Percentiles rank a stretch among this genome's conserved stretches.
phyloP scores from a whole-genome alignment of 2,888 invertebrate genomes.

The Resseliella maxima region DNA sequence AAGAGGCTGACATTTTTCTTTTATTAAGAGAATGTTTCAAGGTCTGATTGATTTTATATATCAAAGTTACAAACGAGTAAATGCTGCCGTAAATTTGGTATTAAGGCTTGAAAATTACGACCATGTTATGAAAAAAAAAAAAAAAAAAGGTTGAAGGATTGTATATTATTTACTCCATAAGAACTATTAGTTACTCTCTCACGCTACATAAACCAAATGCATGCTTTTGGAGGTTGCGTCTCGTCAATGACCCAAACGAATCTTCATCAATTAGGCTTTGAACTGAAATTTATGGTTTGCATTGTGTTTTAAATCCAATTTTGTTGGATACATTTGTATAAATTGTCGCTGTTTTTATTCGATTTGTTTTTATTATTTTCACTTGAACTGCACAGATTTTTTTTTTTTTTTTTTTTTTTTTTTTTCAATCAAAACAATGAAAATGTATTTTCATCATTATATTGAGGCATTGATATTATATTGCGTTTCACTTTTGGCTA shows the following conservation, averaged over 20 bases:
- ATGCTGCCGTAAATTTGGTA: background rate
- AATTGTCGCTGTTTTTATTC: background rate
- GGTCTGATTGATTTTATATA: conserved; percentile 28
- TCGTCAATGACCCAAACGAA: background rate
- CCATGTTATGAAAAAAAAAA: background rate
- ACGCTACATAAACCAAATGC: conserved; percentile 5
- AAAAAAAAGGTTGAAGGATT: background rate
- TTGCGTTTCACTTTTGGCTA: background rate
- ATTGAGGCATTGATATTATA: background rate
- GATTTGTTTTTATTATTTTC: background rate
- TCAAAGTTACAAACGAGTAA: background rate
- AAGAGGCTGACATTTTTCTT: background rate
- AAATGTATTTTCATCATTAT: background rate
- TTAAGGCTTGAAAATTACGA: background rate
- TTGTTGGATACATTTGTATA: background rate
- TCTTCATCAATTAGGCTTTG: background rate
- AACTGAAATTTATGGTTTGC: background rate
- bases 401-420: no score
- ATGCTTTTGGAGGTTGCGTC: background rate
- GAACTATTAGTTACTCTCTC: conserved; percentile 13
- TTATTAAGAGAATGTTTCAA: background rate
- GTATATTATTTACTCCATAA: conserved; percentile 20
- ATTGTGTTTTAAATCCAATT: background rate
- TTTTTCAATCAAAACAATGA: background rate
- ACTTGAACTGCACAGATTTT: background rate